phyloP scores from a whole-genome alignment of 2,113 vertebrate species.

The Polypterus senegalus region DNA sequence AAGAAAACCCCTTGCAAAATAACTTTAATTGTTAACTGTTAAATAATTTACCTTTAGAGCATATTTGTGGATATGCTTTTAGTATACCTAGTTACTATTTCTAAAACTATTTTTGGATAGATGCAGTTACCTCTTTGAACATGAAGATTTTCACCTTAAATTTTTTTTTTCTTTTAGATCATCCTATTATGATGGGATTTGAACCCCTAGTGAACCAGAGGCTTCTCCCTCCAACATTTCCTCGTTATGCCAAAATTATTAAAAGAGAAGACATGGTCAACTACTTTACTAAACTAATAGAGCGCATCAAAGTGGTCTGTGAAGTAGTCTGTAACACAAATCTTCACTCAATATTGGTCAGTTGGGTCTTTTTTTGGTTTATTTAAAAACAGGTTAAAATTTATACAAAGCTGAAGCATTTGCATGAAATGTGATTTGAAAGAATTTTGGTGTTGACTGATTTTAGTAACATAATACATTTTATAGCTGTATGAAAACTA shows the following conservation, averaged over 20 bases:
- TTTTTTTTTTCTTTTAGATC: constrained; percentile 55
- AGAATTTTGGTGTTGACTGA: no score
- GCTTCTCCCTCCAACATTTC: constrained; percentile 90
- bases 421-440: no score
- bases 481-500: no score
- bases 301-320: constrained; percentile 92
- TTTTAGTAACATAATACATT: no score
- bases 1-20: no score
- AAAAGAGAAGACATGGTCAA: constrained; percentile 95
- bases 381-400: background rate
- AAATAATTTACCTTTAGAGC: no score
- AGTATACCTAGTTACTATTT: no score
- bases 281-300: constrained; percentile 91
- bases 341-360: constrained; percentile 92
- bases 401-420: no score
- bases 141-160: background rate
- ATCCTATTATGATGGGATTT: constrained; percentile 98
- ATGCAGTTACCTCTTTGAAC: no score
- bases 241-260: constrained; percentile 97
- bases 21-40: no score
- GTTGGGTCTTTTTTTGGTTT: constrained; percentile 4
- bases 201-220: constrained; percentile 96
- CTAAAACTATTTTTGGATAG: no score
- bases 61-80: no score
- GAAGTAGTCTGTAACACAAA: constrained; percentile 91